phyloP scores from a whole-genome alignment of 2,113 vertebrate species.

The Podarcis cretensis region DNA sequence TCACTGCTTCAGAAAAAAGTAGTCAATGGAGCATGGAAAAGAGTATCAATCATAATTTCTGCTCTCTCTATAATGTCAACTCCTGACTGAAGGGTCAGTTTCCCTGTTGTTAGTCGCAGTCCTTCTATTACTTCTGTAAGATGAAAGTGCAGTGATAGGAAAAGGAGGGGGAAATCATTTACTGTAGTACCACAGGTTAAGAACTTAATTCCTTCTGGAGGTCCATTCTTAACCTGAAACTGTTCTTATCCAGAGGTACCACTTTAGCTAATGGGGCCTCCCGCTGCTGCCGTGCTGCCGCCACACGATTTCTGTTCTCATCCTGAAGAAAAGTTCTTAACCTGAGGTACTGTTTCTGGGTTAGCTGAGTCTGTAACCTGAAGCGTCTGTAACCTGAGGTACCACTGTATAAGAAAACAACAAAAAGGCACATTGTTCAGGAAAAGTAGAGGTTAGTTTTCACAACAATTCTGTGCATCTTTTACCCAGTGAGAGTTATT shows the following conservation, averaged over 20 bases:
- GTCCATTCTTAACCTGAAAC: too few species aligned
- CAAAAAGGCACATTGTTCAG: accelerated
- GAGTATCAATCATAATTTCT: background rate
- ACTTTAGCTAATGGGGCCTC: too few species aligned
- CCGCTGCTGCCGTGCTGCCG: too few species aligned
- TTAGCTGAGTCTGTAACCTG: too few species aligned
- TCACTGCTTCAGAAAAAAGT: background rate
- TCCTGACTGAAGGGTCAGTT: background rate
- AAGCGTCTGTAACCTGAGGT: too few species aligned
- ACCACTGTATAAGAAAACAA: background rate
- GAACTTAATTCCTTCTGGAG: too few species aligned
- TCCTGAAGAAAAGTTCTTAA: too few species aligned
- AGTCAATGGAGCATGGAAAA: background rate
- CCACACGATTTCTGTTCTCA: too few species aligned
- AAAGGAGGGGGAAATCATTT: background rate
- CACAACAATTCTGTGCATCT: background rate
- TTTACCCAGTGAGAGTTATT: background rate
- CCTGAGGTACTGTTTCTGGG: too few species aligned
- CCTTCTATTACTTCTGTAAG: background rate
- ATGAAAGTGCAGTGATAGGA: background rate
- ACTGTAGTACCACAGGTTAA: too few species aligned
- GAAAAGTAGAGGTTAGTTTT: background rate
- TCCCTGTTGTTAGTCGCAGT: accelerated
- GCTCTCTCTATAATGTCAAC: accelerated
- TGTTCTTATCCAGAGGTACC: too few species aligned